Conservation (phyloP, 2,113 vertebrate genomes). For the Alectura lathami region DNA sequence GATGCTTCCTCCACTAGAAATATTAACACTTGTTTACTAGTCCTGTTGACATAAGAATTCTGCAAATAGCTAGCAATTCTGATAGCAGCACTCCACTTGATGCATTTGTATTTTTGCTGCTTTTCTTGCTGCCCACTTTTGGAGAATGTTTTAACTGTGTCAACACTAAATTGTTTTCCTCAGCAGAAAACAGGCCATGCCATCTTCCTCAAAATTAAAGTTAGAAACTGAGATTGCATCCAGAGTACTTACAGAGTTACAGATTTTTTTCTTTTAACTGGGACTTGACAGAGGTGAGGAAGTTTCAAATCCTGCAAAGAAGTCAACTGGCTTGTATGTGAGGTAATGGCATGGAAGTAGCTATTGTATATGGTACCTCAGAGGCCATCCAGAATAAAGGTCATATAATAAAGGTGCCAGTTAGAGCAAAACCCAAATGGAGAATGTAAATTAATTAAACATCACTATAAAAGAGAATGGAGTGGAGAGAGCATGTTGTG, state of each 20-base stretch:
- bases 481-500: neutral
- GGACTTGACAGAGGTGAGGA: neutral
- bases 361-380: neutral
- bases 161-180: neutral
- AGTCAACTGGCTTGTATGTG: conserved; percentile 5
- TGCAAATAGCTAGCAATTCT: conserved; percentile 64
- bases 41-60: conserved; percentile 77
- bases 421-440: conserved; percentile 14
- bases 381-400: conserved; percentile 2
- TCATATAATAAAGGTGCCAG: conserved; percentile 21
- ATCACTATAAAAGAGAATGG: neutral
- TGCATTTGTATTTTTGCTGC: neutral
- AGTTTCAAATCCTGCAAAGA: neutral
- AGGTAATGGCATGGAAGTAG: neutral
- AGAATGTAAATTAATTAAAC: conserved; percentile 22
- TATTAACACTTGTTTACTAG: conserved; percentile 80
- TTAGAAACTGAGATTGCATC: neutral
- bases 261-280: conserved; percentile 5
- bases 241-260: neutral
- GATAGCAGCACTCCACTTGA: conserved; percentile 26
- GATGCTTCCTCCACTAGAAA: conserved; percentile 71
- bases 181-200: neutral
- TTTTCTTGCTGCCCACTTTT: neutral
- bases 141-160: conserved; percentile 8
- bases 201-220: neutral